phyloP scores from a whole-genome alignment of 2,888 invertebrate genomes.

The Brassicogethes aeneus region DNA sequence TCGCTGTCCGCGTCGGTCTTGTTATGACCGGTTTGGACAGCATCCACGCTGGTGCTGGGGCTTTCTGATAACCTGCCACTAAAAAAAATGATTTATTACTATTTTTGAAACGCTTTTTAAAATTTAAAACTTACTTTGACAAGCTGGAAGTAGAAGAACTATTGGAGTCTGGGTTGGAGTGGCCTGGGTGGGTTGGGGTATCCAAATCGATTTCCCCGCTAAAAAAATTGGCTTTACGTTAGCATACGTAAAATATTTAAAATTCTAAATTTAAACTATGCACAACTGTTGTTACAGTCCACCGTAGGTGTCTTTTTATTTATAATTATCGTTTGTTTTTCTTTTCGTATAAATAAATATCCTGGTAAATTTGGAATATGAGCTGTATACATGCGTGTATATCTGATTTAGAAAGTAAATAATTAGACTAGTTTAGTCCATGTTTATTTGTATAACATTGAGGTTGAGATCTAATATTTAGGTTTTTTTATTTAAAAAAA shows the following conservation, averaged over 20 bases:
- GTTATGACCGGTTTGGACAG: conserved; percentile 37
- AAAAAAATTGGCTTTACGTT: conserved; percentile 31
- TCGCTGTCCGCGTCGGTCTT: conserved; percentile 43
- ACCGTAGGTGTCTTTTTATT: too few relatives aligned
- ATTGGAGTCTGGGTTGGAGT: conserved; percentile 49
- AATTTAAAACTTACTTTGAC: conserved; percentile 41
- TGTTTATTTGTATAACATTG: too few relatives aligned
- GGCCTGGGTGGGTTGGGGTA: conserved; percentile 40
- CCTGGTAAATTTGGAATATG: too few relatives aligned
- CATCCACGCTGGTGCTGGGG: conserved; percentile 62
- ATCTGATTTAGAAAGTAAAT: too few relatives aligned
- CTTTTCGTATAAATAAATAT: too few relatives aligned
- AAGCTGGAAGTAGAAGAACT: conserved; percentile 66
- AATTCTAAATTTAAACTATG: too few relatives aligned
- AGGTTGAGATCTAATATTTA: too few relatives aligned
- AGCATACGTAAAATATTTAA: conserved; percentile 1
- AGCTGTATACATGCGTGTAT: too few relatives aligned
- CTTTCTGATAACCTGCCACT: conserved; percentile 55
- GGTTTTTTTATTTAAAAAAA: too few relatives aligned
- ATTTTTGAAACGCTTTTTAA: background rate
- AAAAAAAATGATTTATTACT: conserved; percentile 10
- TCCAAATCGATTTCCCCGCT: conserved; percentile 59
- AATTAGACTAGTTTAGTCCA: too few relatives aligned
- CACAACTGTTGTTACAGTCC: too few relatives aligned
- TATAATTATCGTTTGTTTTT: too few relatives aligned